Base-by-base conservation (phyloP, 2,797 vertebrate genomes). In the Halcyon leucocephala region DNA sequence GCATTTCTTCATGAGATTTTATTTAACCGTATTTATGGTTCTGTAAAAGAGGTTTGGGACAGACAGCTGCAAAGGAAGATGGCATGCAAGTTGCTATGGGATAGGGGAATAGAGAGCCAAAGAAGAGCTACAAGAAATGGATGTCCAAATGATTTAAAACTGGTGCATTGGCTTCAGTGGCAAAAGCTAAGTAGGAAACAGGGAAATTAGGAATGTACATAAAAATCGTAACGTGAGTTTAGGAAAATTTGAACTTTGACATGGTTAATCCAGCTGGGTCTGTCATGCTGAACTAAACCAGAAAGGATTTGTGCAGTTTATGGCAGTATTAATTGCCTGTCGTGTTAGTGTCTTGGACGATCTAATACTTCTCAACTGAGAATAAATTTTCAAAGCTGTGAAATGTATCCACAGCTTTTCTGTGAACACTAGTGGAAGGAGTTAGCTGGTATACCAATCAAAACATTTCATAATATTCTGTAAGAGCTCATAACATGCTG, bases 381-480 rank as follows among this genome's bases (percentile, higher is more conserved):
- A 91, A 82, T 48, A 92, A 86, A 77, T 87, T 87, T 90, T 77
- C 39, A 87, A 79, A 89, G 18, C 24, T 58, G 48, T 89, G 84
- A 84, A 82, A 91, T 87, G 51, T 87, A 57, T 77, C 41, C 54
- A 37, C 28, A 73, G 51, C 33, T 89, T 44, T 80, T 80, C 52
- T 61, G 9, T 42, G 69, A 91, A 58, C 49, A 18, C 16, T 60
- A 39, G 44, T 67, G 29, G 46, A 89, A 92, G 42, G 14, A 54
- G 21, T 41, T 48, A 74, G 54, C 49, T 81, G 48, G 22, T 62
- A 41, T 37, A 81, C 41, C 55, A 78, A 80, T 78, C 89, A 69
- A 31, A 94, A 28, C 3, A 35, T 37, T 78, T 87, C 55, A 64
- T 73, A 74, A 46, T 1, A 4, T 26, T 86, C 60, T 48, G 21